Percentiles rank a stretch among this genome's conserved stretches.
phyloP scores from a whole-genome alignment of 2,113 vertebrate species.

The Toxotes chatareus region DNA sequence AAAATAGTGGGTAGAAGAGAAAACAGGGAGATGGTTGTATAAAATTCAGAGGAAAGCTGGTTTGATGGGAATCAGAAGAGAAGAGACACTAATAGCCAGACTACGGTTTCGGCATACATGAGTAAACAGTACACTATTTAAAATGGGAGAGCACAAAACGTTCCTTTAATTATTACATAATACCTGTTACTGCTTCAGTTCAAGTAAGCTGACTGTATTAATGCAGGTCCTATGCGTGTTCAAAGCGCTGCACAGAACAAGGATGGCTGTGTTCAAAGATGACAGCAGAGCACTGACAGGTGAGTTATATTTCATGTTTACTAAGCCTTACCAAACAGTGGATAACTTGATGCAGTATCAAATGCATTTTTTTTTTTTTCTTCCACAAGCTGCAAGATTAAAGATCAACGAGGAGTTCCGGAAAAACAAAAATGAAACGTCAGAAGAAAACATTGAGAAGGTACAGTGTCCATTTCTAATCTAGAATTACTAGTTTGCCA shows the following conservation, averaged over 20 bases:
- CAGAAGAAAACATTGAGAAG: constrained; percentile 81
- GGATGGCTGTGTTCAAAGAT: constrained; percentile 81
- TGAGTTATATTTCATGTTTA: constrained; percentile 36
- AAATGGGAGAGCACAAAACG: not conserved
- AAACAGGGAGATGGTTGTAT: too few species aligned
- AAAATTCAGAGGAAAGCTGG: too few species aligned
- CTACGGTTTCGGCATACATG: too few species aligned
- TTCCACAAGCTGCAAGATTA: constrained; percentile 78
- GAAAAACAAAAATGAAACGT: constrained; percentile 82
- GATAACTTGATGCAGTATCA: not conserved
- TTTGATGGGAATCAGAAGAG: too few species aligned
- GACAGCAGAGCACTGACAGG: constrained; percentile 80
- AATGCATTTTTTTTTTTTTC: not conserved
- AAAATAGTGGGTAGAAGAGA: not conserved
- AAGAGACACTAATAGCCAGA: not conserved
- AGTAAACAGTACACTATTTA: not conserved
- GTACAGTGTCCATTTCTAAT: constrained; percentile 50
- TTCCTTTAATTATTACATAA: too few species aligned
- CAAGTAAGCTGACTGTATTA: not conserved
- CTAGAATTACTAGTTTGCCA: not conserved
- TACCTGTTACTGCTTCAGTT: not conserved
- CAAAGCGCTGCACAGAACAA: constrained; percentile 83
- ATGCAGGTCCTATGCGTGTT: constrained; percentile 80
- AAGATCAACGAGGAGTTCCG: constrained; percentile 86
- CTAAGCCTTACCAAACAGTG: not conserved